Evolutionary conservation across 2,888 invertebrate species (phyloP).

Genomic region (Deroplatys truncata): DNA sequence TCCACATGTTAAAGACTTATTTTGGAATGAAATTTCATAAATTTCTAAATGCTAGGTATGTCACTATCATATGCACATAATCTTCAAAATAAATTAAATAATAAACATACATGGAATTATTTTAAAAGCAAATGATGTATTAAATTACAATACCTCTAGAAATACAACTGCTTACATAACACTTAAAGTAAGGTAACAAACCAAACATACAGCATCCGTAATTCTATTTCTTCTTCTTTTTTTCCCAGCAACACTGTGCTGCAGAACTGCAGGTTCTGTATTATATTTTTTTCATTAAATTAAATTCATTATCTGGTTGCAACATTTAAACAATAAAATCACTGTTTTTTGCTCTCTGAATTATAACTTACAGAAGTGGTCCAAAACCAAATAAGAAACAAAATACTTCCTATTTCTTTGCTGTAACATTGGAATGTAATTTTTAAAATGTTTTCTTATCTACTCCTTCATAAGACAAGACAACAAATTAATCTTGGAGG

Average conservation of each 20-base stretch:
- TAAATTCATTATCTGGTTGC: neutral
- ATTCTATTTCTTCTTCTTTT: neutral
- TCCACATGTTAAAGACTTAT: no score
- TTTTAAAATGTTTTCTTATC: neutral
- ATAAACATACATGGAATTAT: neutral
- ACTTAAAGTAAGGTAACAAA: neutral
- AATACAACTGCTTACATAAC: neutral
- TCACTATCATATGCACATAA: neutral
- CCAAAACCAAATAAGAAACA: neutral
- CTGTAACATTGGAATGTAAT: neutral
- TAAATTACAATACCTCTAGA: neutral
- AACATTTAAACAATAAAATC: neutral
- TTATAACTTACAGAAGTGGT: neutral
- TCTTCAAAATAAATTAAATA: neutral
- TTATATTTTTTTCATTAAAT: neutral
- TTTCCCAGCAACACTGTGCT: neutral
- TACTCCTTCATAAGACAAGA: neutral
- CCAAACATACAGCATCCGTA: neutral
- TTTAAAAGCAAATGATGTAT: neutral
- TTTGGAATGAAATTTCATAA: no score
- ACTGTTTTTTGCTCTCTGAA: neutral
- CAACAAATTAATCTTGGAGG: neutral
- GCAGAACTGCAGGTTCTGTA: neutral
- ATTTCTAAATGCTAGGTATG: neutral
- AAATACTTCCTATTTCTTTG: neutral